Evolutionary conservation across 2,888 invertebrate species (phyloP).

Genomic region (Julus scandinavius): DNA sequence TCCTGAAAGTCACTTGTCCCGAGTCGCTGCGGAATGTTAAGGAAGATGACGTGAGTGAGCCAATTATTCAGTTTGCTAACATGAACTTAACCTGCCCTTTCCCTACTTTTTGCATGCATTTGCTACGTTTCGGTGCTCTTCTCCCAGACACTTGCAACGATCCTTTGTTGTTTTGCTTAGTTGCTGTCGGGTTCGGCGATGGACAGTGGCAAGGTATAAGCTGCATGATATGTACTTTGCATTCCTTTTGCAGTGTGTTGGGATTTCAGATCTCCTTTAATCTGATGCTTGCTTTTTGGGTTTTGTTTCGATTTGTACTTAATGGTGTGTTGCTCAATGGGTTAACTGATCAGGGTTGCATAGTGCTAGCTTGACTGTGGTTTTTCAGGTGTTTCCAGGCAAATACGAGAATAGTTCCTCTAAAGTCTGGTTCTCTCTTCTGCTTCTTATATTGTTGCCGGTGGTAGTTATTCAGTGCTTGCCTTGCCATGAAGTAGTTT

Average conservation of each 20-base stretch:
- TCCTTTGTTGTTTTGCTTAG: neutral
- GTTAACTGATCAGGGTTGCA: too few relatives aligned
- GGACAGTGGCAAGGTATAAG: neutral
- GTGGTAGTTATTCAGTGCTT: too few relatives aligned
- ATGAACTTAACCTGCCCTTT: neutral
- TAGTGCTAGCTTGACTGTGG: too few relatives aligned
- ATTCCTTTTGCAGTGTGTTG: neutral
- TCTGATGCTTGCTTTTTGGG: too few relatives aligned
- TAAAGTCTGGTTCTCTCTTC: too few relatives aligned
- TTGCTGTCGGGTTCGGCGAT: neutral
- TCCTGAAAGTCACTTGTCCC: slow-evolving; percentile 76
- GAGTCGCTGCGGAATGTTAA: slow-evolving; percentile 70
- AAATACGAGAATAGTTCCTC: too few relatives aligned
- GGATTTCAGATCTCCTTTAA: too few relatives aligned
- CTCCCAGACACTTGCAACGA: neutral
- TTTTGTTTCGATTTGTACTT: too few relatives aligned
- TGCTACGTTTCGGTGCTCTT: neutral
- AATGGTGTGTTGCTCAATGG: too few relatives aligned
- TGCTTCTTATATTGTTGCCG: too few relatives aligned
- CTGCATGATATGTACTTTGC: neutral
- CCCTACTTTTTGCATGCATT: neutral
- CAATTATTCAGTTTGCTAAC: neutral
- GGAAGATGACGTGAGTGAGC: slow-evolving; percentile 76
- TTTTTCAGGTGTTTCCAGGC: too few relatives aligned
- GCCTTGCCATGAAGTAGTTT: too few relatives aligned